Conservation (phyloP, 2,113 vertebrate genomes). For the Xyrauchen texanus region DNA sequence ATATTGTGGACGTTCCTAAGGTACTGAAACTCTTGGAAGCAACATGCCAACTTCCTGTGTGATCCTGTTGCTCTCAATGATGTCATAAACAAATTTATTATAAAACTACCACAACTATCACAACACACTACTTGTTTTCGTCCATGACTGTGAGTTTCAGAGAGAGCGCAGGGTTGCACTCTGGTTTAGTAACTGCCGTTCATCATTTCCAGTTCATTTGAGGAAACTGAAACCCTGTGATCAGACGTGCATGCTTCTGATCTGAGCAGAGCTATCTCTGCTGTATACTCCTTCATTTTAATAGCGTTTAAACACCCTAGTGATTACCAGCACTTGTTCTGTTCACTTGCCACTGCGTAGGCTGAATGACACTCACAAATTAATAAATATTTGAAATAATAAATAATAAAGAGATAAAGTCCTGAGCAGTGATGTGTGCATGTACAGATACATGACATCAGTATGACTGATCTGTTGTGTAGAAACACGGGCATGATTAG, state of each 20-base stretch:
- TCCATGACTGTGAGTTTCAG: too few relatives aligned
- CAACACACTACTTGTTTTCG: background rate
- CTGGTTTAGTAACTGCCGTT: background rate
- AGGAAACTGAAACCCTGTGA: background rate
- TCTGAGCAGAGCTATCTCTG: background rate
- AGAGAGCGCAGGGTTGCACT: too few relatives aligned
- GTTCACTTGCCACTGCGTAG: conserved; percentile 53
- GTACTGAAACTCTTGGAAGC: too few relatives aligned
- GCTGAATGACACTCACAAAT: conserved; percentile 43
- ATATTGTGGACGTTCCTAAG: too few relatives aligned
- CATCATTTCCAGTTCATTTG: background rate
- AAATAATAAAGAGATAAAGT: conserved; percentile 18
- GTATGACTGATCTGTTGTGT: background rate
- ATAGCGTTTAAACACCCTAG: background rate
- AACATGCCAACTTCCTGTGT: too few relatives aligned
- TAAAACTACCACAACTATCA: too few relatives aligned
- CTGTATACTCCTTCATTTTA: conserved; percentile 1
- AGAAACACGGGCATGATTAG: background rate
- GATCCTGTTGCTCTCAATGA: too few relatives aligned
- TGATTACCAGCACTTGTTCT: conserved; percentile 54
- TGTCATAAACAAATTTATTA: too few relatives aligned
- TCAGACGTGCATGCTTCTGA: background rate
- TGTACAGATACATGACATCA: too few relatives aligned
- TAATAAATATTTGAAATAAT: conserved; percentile 27
- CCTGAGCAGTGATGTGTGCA: background rate